Evolutionary conservation across 1,140 invertebrate species (phyloP), one percentile per base, ranked within the genome.

Genomic region (Pteromalus puparum): DNA sequence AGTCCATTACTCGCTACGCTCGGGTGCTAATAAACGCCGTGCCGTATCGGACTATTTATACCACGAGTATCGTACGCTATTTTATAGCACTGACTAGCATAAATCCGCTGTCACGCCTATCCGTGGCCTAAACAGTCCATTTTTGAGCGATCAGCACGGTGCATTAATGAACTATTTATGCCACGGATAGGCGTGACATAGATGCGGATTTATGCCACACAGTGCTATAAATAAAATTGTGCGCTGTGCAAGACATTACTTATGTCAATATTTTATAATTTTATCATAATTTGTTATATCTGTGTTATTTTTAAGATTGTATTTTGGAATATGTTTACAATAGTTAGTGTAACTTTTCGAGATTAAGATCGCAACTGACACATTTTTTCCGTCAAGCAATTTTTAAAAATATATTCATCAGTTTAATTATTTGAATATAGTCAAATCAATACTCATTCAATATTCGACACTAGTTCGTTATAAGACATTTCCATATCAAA

Each of bases 231-330:
- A 79, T 28, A 65, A 72, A 70, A 73, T 79, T 79, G 76, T 84
- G 82, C 82, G 68, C 76, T 87, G 68, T 84, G 75, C 76, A 61
- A 84, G 13, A 79, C 61, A 26, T 79, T 83, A n/a, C n/a, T n/a
- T n/a, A 34, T 42, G 30, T 87, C 82, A 87, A 89, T 89, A 89
- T 83, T 88, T 86, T 87, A 82, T 88, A 34, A 34, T 86, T 86
- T 88, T 87, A 85, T 87, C 24, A 34, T 72, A 88, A 24, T 83
- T 53, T 53, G n/a, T 78, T 46, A 53, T 30, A 28, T 28, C 26
- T 53, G 61, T 34, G 10, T 53, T 76, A 67, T 34, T 74, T 82
- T 34, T 21, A 42, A 6, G 46, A 21, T 42, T 70, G 34, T 24
- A 15, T 70, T 18, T 30, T 80, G 0, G 4, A 76, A 65, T 70